Conservation (phyloP, 2,888 invertebrate genomes). For the Aelia acuminata region DNA sequence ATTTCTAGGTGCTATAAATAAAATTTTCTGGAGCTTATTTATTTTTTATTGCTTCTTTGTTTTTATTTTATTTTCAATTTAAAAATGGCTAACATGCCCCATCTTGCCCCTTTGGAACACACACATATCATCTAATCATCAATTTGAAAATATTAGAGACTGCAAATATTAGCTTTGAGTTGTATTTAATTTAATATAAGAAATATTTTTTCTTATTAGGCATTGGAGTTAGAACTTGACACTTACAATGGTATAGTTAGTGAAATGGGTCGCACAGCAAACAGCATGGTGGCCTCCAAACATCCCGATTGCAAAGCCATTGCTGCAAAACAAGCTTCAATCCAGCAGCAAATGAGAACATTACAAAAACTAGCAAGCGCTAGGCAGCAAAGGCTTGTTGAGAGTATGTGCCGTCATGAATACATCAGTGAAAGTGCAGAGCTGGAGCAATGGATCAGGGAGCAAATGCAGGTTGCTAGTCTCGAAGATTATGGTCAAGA, state of each 20-base stretch:
- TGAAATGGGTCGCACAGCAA: slow-evolving; percentile 92
- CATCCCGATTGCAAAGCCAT: slow-evolving; percentile 90
- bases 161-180: not conserved
- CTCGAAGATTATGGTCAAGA: slow-evolving; percentile 96
- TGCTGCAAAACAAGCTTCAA: slow-evolving; percentile 80
- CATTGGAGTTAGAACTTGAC: slow-evolving; percentile 89
- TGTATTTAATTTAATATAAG: not conserved
- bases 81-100: too few relatives aligned
- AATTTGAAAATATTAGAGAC: too few relatives aligned
- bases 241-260: slow-evolving; percentile 92
- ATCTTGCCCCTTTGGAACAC: too few relatives aligned
- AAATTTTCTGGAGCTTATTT: too few relatives aligned
- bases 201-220: slow-evolving; percentile 71
- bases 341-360: slow-evolving; percentile 84
- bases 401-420: slow-evolving; percentile 91
- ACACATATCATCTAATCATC: too few relatives aligned
- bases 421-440: slow-evolving; percentile 92
- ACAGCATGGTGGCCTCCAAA: slow-evolving; percentile 81
- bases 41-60: too few relatives aligned
- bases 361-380: slow-evolving; percentile 85
- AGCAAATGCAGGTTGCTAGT: slow-evolving; percentile 89
- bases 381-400: slow-evolving; percentile 88
- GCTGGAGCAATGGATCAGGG: slow-evolving; percentile 92
- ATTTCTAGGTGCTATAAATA: too few relatives aligned
- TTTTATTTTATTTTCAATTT: too few relatives aligned